Percentiles rank a stretch among this genome's conserved stretches.
Conservation (phyloP, 1,140 invertebrate genomes). For the Bombyx mandarina region DNA sequence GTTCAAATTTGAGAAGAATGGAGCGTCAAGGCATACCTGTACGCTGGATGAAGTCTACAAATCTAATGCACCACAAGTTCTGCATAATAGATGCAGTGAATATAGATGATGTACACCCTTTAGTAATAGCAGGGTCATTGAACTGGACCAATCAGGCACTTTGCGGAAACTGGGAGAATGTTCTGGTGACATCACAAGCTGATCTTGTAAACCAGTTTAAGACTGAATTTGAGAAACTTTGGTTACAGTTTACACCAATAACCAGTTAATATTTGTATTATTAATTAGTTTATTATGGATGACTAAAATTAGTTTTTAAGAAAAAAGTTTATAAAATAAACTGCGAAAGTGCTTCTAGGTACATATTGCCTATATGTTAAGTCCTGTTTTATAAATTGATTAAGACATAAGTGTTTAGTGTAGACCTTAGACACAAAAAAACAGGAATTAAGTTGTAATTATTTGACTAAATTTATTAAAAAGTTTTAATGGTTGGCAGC, state of each 20-base stretch:
- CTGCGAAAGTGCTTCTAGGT: no score
- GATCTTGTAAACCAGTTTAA: constrained; percentile 37
- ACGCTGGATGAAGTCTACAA: constrained; percentile 57
- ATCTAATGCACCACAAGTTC: constrained; percentile 62
- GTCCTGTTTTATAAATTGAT: no score
- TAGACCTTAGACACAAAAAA: no score
- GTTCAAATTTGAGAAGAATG: constrained; percentile 35
- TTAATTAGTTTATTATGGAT: no score
- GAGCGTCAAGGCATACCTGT: constrained; percentile 46
- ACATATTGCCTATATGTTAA: no score
- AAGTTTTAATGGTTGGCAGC: no score
- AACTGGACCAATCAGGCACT: constrained; percentile 63
- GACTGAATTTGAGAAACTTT: constrained; percentile 56
- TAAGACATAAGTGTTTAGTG: no score
- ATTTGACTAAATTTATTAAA: no score
- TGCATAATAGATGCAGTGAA: constrained; percentile 40
- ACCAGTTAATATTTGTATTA: constrained; percentile 13
- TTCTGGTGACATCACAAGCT: constrained; percentile 46
- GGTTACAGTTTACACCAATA: constrained; percentile 51
- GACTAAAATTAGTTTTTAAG: no score
- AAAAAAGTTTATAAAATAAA: no score
- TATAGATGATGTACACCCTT: constrained; percentile 18
- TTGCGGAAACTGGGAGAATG: constrained; percentile 54
- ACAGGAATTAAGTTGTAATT: no score
- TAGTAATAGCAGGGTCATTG: constrained; percentile 46